A percentile compares a stretch with the other conserved stretches of the same genome.
Evolutionary conservation across 2,797 vertebrate species (phyloP).

Genomic region (Pseudocheirus occidentalis): DNA sequence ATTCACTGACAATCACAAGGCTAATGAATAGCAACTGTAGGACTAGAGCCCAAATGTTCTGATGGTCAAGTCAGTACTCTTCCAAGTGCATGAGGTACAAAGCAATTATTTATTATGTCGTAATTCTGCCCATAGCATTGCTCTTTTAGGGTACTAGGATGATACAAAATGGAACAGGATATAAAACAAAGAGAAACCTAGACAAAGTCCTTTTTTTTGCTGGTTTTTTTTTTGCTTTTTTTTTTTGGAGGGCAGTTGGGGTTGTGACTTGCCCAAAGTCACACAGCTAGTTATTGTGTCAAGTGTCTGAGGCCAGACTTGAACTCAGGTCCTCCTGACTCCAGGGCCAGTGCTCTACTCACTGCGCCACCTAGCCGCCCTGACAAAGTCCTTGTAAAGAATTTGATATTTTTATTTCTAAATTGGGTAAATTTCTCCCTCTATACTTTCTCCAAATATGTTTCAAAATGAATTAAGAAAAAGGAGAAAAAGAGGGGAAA

Average conservation of each 20-base stretch:
- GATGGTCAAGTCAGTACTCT: neutral
- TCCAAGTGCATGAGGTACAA: neutral
- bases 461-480: neutral
- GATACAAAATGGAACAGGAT: neutral
- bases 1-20: neutral
- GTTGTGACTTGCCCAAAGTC: too few species aligned
- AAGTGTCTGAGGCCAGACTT: too few species aligned
- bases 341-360: too few species aligned
- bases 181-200: neutral
- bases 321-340: too few species aligned
- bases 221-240: too few species aligned
- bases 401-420: neutral
- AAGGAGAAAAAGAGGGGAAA: neutral
- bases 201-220: neutral
- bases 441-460: neutral
- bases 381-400: neutral
- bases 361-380: too few species aligned
- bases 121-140: neutral
- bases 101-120: neutral
- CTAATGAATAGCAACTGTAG: neutral
- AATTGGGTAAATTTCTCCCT: neutral
- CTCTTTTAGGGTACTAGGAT: neutral
- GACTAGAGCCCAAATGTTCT: neutral
- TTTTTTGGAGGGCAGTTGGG: too few species aligned
- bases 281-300: too few species aligned